Conservation (phyloP, 1,140 invertebrate species). For the Ceratoteleas bidentatus region DNA sequence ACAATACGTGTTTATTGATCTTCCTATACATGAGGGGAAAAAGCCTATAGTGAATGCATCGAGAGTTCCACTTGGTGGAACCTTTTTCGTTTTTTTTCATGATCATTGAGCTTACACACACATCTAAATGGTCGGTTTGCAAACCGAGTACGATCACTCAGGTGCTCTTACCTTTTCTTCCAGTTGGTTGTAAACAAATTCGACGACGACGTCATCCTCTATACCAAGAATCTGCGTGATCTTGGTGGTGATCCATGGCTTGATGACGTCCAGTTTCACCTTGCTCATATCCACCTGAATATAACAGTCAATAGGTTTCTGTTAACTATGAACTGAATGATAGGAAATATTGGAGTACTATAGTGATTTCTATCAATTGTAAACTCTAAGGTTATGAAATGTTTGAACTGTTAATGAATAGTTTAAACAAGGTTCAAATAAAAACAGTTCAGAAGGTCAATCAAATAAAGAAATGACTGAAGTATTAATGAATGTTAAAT, state of each 20-base stretch:
- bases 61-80: conserved; percentile 60
- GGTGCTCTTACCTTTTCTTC: conserved; percentile 91
- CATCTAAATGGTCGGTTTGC: conserved; percentile 23
- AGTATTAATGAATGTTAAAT: no score
- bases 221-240: conserved; percentile 97
- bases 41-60: conserved; percentile 79
- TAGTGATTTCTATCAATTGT: no score
- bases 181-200: conserved; percentile 99
- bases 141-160: conserved; percentile 13
- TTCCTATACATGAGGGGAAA: conserved; percentile 81
- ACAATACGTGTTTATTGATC: conserved; percentile 77
- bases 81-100: conserved; percentile 17
- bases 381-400: no score
- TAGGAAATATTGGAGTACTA: no score
- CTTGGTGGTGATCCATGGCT: conserved; percentile 99
- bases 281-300: conserved; percentile 98
- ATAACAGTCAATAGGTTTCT: conserved; percentile 11
- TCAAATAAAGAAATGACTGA: no score
- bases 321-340: background rate
- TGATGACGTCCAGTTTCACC: conserved; percentile 98
- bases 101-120: conserved; percentile 45
- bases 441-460: no score
- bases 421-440: no score
- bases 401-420: no score
- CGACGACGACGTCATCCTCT: conserved; percentile 99